Conservation (phyloP, 2,888 invertebrate species). For the Sepiola atlantica region DNA sequence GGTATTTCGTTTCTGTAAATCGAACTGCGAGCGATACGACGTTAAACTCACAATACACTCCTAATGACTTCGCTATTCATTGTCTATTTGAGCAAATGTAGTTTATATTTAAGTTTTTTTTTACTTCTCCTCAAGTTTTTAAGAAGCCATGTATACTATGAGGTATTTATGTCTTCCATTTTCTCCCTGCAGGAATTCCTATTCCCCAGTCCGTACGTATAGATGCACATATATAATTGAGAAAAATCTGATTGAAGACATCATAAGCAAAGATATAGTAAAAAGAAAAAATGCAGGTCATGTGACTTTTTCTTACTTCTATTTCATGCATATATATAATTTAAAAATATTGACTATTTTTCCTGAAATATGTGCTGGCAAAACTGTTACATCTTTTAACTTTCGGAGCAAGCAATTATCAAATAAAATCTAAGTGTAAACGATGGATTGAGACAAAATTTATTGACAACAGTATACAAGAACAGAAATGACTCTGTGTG, state of each 20-base stretch:
- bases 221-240: background rate
- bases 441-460: no score
- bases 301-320: no score
- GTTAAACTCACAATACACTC: background rate
- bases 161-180: background rate
- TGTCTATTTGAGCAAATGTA: background rate
- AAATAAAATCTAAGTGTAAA: no score
- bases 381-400: no score
- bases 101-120: background rate
- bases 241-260: background rate
- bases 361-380: no score
- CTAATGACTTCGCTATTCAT: conserved; percentile 32
- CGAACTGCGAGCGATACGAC: background rate
- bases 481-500: no score
- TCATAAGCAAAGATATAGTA: no score
- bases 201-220: background rate
- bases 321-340: no score
- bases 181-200: background rate
- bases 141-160: background rate
- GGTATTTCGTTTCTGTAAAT: background rate
- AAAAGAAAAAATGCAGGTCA: no score
- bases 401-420: no score
- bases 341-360: no score
- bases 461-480: no score
- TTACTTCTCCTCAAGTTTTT: background rate